Evolutionary conservation across 2,888 invertebrate genomes (phyloP).

Genomic region (Neria commutata): DNA sequence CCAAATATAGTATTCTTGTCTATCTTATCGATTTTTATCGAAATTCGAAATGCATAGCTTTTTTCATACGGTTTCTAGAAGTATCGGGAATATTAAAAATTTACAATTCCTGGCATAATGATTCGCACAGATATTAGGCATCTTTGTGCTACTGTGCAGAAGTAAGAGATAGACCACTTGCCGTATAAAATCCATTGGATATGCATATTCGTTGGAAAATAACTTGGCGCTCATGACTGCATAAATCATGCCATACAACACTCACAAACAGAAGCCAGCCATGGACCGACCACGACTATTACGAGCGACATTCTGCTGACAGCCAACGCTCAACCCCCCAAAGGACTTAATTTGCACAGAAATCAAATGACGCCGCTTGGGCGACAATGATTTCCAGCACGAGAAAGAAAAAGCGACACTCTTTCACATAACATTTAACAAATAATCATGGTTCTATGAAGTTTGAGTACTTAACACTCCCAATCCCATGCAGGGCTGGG

Average conservation of each 20-base stretch:
- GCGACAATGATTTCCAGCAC: slow-evolving; percentile 34
- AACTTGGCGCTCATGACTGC: too few species aligned
- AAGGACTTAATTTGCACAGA: slow-evolving; percentile 46
- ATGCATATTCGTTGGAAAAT: too few species aligned
- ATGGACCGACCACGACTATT: background rate
- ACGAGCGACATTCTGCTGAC: background rate
- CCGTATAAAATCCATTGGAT: too few species aligned
- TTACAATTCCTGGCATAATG: too few species aligned
- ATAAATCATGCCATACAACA: slow-evolving; percentile 1
- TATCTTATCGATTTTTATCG: too few species aligned
- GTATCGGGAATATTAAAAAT: too few species aligned
- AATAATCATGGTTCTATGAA: slow-evolving; percentile 16
- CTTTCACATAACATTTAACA: slow-evolving; percentile 55
- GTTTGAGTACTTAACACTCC: slow-evolving; percentile 1
- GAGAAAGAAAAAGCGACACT: slow-evolving; percentile 33
- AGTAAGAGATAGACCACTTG: too few species aligned
- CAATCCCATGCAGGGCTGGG: background rate
- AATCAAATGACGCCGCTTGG: slow-evolving; percentile 31
- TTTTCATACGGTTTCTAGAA: too few species aligned
- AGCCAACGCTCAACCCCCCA: slow-evolving; percentile 35
- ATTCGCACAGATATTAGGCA: too few species aligned
- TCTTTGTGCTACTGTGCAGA: too few species aligned
- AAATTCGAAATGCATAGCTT: too few species aligned
- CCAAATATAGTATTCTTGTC: too few species aligned
- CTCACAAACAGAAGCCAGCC: background rate